These are phyloP conservation scores for Dryococelus australis DNA, from an alignment of 2,888 invertebrate species.

Conservation along the genomic window DNA sequence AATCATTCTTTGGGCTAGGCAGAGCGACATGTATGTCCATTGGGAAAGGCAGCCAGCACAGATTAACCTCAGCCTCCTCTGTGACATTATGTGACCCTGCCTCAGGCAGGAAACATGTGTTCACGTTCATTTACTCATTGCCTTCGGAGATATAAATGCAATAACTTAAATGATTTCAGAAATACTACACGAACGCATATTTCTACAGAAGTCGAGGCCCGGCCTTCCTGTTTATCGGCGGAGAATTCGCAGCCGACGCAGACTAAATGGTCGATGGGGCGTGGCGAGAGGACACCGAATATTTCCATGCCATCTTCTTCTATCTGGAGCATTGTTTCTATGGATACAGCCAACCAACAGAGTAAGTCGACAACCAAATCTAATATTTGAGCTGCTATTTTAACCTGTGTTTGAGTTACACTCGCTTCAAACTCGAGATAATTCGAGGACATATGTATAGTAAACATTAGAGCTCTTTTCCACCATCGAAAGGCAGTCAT, in stretches of 20 bases:
- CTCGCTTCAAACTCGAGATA: too few species aligned
- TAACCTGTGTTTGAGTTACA: too few species aligned
- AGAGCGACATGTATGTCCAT: too few species aligned
- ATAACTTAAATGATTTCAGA: constrained; percentile 59
- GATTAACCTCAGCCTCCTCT: too few species aligned
- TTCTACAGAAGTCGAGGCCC: constrained; percentile 79
- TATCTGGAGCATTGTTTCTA: constrained; percentile 93
- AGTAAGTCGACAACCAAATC: constrained; percentile 60
- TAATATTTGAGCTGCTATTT: too few species aligned
- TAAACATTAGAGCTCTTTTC: too few species aligned
- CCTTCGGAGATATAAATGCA: constrained; percentile 44
- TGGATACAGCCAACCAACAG: constrained; percentile 88
- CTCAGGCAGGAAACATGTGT: too few species aligned
- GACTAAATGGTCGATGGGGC: constrained; percentile 89
- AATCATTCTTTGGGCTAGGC: too few species aligned
- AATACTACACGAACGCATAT: constrained; percentile 79
- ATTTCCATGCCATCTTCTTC: constrained; percentile 83
- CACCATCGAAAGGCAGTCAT: too few species aligned
- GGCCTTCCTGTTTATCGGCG: constrained; percentile 94
- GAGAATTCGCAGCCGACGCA: constrained; percentile 84
- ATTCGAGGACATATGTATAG: too few species aligned
- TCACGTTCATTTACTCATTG: background rate
- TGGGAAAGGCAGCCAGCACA: too few species aligned
- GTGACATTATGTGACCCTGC: too few species aligned
- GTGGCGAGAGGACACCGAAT: constrained; percentile 84